Evolutionary conservation across 1,140 invertebrate species (phyloP), one percentile per base, ranked within the genome.

Genomic region (Zaprionus nigranus): DNA sequence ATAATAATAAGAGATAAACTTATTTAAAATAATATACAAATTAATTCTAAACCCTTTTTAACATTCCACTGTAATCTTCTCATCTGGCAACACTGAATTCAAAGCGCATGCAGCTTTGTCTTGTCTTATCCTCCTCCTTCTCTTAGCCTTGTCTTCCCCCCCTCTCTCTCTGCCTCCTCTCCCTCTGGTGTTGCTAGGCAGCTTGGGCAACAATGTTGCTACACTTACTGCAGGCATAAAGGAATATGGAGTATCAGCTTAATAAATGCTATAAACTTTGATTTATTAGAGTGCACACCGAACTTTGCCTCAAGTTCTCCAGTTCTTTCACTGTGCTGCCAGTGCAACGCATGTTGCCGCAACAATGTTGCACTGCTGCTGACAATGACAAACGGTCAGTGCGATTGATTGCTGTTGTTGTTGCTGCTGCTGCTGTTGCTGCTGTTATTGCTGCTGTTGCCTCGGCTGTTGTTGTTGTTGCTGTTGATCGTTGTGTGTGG

Each of bases 341-440:
- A 12, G 17, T 53, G 53, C 53, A 76, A 81, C 62, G 82, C 68
- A 60, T 82, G 80, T 82, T 82, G 81, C 66, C 24, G 75, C 80
- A 68, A 82, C 79, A 82, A 59, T 78, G 79, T 70, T 82, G 75
- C 75, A 12, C 9, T 11, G 2, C 12, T 38, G 54, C n/a, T 59
- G 66, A 68, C 66, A 59, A 60, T 53, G 66, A 60, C 57, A 59
- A 68, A 68, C 40, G 66, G 43, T 57, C 13, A 57, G 36, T 17
- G 54, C 53, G 70, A 84, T 84, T 84, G 79, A 85, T 51, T 54
- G 63, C 36, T 46, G 40, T 53, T 36, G 53, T 58, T 72, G 26
- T 30, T 53, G 62, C 53, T 43, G 51, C 15, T 40, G 38, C 4
- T 40, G 38, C 4, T 72, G 22, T 22, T 53, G 62, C 63, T 43